Conservation (phyloP, 1,140 invertebrate species). For the Stenopsyche tienmushanensis region DNA sequence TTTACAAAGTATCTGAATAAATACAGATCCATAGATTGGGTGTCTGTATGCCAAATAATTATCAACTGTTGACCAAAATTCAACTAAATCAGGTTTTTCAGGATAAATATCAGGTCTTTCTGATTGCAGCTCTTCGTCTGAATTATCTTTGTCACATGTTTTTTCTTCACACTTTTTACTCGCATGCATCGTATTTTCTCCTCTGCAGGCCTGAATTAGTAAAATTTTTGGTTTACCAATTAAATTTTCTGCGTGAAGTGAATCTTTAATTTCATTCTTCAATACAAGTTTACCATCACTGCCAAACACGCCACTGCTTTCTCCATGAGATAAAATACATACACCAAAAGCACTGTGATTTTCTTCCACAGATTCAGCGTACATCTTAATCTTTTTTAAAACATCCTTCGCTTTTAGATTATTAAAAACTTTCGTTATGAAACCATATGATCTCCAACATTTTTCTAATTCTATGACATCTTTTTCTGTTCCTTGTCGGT, state of each 20-base stretch:
- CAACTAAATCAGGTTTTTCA: slow-evolving; percentile 14
- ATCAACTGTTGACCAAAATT: slow-evolving; percentile 15
- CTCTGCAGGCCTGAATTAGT: slow-evolving; percentile 37
- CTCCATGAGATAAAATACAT: slow-evolving; percentile 17
- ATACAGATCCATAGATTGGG: not conserved
- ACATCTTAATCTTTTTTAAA: not conserved
- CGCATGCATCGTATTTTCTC: slow-evolving; percentile 20
- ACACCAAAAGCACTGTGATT: slow-evolving; percentile 13
- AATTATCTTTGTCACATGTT: too few relatives aligned
- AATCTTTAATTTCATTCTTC: slow-evolving; percentile 23
- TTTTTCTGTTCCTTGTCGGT: slow-evolving; percentile 14
- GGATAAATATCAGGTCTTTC: too few relatives aligned
- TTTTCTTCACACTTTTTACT: too few relatives aligned
- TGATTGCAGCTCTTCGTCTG: too few relatives aligned
- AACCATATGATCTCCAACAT: slow-evolving; percentile 13
- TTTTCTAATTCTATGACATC: not conserved
- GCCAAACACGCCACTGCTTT: slow-evolving; percentile 1
- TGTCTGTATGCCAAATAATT: slow-evolving; percentile 16
- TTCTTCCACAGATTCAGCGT: not conserved
- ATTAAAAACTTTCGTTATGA: slow-evolving; percentile 6
- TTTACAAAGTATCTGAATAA: slow-evolving; percentile 16
- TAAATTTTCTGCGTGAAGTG: not conserved
- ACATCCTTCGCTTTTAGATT: not conserved
- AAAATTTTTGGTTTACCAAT: slow-evolving; percentile 36
- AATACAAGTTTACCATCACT: slow-evolving; percentile 9